These are phyloP conservation scores for Paradoxurus hermaphroditus DNA, from an alignment of 2,113 vertebrate genomes.

Conservation along the genomic window DNA sequence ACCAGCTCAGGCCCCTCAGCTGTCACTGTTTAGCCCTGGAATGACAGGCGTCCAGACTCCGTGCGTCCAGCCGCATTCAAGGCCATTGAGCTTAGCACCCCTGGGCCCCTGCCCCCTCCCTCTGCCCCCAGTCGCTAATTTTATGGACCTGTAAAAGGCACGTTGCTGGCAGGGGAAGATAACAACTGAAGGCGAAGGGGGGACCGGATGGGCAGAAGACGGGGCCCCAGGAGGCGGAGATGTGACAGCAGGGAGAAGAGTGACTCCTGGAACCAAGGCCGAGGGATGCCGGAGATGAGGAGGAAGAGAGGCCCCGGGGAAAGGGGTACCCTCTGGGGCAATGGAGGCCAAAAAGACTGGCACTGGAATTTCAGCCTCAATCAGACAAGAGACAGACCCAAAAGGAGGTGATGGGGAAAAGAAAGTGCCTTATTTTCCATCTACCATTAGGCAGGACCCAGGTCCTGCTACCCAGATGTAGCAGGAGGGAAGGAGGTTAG, in stretches of 20 bases:
- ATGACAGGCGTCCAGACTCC: constrained; percentile 51
- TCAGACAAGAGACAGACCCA: neutral
- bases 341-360: neutral
- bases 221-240: neutral
- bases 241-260: neutral
- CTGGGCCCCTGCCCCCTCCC: constrained; percentile 6
- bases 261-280: neutral
- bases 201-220: neutral
- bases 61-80: constrained; percentile 56
- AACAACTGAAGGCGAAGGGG: neutral
- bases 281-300: neutral
- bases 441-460: neutral
- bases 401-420: neutral
- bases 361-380: neutral
- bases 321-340: neutral
- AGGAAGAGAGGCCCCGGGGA: neutral
- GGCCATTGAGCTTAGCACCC: constrained; percentile 67
- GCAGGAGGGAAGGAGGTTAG: neutral
- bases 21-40: constrained; percentile 64
- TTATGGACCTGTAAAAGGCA: constrained; percentile 74
- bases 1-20: constrained; percentile 58
- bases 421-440: neutral
- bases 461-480: too few species aligned
- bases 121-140: constrained; percentile 65
- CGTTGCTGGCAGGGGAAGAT: constrained; percentile 1